These are phyloP conservation scores for Crioceris asparagi DNA, from an alignment of 2,888 invertebrate genomes.

Conservation along the genomic window DNA sequence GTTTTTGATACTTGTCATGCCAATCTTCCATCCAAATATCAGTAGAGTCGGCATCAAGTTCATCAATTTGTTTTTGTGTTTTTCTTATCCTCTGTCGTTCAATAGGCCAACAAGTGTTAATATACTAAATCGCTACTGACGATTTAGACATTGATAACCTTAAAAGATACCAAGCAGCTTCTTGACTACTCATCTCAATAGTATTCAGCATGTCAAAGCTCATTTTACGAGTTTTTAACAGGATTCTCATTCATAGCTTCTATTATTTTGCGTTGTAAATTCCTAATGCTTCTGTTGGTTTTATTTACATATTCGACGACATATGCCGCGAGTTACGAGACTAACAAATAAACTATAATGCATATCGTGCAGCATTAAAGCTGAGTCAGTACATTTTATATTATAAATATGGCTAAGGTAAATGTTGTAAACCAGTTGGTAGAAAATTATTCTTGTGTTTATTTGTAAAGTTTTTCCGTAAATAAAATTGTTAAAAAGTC, in stretches of 20 bases:
- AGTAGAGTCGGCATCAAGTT: slow-evolving; percentile 29
- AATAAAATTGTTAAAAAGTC: no score
- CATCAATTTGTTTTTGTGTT: slow-evolving; percentile 27
- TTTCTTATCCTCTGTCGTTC: slow-evolving; percentile 31
- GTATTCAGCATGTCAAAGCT: no score
- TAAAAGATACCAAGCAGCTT: slow-evolving; percentile 31
- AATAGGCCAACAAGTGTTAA: slow-evolving; percentile 32
- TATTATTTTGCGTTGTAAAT: background rate
- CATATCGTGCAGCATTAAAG: no score
- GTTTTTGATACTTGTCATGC: slow-evolving; percentile 34
- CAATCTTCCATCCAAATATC: slow-evolving; percentile 36
- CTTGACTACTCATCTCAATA: slow-evolving; percentile 1
- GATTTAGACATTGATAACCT: no score
- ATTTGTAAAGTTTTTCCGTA: no score
- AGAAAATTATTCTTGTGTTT: no score
- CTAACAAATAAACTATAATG: no score
- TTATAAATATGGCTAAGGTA: no score
- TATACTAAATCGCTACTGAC: slow-evolving; percentile 27
- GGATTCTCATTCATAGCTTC: slow-evolving; percentile 1
- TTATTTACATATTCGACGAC: no score
- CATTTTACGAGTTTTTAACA: slow-evolving; percentile 2
- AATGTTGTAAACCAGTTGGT: no score
- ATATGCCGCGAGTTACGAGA: no score
- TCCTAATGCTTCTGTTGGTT: background rate
- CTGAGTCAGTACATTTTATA: no score